Evolutionary conservation across 2,113 vertebrate genomes (phyloP).

Genomic region (Hippocampus barbouri): DNA sequence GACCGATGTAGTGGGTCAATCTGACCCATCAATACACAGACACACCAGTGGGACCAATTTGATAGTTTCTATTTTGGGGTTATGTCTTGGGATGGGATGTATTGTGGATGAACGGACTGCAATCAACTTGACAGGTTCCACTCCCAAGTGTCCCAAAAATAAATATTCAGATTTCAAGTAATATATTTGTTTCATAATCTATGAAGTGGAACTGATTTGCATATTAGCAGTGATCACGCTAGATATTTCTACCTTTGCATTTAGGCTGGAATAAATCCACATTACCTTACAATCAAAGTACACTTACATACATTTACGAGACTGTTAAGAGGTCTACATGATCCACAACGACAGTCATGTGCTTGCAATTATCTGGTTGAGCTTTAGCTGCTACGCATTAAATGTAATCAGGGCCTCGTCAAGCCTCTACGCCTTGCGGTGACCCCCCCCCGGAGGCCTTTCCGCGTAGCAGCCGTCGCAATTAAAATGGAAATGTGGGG

Average conservation of each 20-base stretch:
- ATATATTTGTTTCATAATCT: neutral
- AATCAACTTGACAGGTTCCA: neutral
- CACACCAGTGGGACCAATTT: neutral
- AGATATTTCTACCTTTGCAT: neutral
- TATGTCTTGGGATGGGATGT: no score
- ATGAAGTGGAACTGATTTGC: neutral
- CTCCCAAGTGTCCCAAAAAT: neutral
- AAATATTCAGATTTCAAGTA: neutral
- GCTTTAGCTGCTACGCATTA: conserved; percentile 41
- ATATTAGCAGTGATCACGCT: neutral
- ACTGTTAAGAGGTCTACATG: neutral
- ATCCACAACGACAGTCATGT: conserved; percentile 26
- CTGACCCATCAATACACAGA: neutral
- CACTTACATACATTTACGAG: conserved; percentile 5
- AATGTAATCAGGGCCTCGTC: conserved; percentile 31
- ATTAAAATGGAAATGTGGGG: conserved; percentile 24
- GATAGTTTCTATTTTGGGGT: neutral
- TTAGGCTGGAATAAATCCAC: neutral
- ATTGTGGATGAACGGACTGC: neutral
- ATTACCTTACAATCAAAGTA: neutral
- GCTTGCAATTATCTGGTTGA: conserved; percentile 33
- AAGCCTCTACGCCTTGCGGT: conserved; percentile 6
- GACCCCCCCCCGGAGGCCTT: conserved; percentile 23
- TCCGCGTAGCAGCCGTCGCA: conserved; percentile 17
- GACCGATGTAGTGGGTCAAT: neutral